Conservation (phyloP, 2,113 vertebrate species). For the Crotalus helleri region DNA sequence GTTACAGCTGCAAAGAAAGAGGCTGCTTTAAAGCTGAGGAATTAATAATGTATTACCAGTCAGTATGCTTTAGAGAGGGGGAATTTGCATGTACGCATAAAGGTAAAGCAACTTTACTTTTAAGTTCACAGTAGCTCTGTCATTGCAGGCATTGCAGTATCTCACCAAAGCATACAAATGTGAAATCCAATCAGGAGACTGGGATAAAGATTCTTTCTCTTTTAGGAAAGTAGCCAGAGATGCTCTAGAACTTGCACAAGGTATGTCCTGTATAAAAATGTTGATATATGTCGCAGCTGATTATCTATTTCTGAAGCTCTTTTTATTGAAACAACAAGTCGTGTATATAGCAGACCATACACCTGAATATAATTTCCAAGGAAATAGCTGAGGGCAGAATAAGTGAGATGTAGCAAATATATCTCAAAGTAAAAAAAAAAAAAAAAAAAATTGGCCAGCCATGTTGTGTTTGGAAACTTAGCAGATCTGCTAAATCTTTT, state of each 20-base stretch:
- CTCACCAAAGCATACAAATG: slow-evolving; percentile 90
- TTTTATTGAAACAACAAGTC: neutral
- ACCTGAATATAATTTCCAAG: slow-evolving; percentile 7
- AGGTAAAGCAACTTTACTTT: slow-evolving; percentile 16
- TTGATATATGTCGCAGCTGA: neutral
- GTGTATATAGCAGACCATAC: neutral
- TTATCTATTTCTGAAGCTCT: slow-evolving; percentile 24
- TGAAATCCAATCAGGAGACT: slow-evolving; percentile 80
- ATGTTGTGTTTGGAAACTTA: neutral
- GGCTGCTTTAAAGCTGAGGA: slow-evolving; percentile 14
- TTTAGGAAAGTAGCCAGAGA: slow-evolving; percentile 83
- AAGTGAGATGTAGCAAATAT: neutral
- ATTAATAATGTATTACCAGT: slow-evolving; percentile 26
- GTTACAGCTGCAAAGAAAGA: slow-evolving; percentile 54
- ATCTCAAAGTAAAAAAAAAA: neutral
- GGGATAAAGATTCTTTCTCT: slow-evolving; percentile 83
- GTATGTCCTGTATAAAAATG: slow-evolving; percentile 66
- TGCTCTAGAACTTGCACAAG: slow-evolving; percentile 79
- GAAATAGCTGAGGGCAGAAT: neutral
- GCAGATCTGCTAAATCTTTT: neutral
- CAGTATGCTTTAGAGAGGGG: neutral
- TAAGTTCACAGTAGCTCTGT: slow-evolving; percentile 27
- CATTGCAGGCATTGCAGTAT: slow-evolving; percentile 84
- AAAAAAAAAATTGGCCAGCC: neutral
- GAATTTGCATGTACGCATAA: neutral